Percentiles rank a stretch among this genome's conserved stretches.
Evolutionary conservation across 2,888 invertebrate species (phyloP).

Genomic region (Polyommatus iphigenia): DNA sequence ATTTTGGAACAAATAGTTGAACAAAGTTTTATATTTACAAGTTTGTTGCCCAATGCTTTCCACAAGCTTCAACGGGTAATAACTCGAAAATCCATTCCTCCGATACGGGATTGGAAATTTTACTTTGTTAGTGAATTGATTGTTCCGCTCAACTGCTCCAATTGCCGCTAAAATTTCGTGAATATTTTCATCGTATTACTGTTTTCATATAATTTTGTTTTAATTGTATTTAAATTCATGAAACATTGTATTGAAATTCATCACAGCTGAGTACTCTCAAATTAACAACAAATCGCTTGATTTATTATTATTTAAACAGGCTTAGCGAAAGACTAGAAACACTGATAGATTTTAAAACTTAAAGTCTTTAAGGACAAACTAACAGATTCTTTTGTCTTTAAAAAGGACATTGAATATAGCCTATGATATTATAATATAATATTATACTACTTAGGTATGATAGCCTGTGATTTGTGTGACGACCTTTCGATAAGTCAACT

Average conservation of each 20-base stretch:
- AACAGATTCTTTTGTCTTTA: too few species aligned
- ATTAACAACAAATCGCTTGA: neutral
- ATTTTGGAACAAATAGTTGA: neutral
- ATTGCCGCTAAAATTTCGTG: neutral
- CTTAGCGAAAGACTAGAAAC: too few species aligned
- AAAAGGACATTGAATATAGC: too few species aligned
- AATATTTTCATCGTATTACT: neutral
- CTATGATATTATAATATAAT: too few species aligned
- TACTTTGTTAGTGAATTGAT: conserved; percentile 29
- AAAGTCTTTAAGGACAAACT: too few species aligned
- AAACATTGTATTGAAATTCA: neutral
- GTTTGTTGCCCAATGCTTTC: conserved; percentile 4
- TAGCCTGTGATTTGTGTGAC: too few species aligned
- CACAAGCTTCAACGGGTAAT: neutral
- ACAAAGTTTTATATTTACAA: conserved; percentile 1
- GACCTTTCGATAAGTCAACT: too few species aligned
- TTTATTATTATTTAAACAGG: neutral
- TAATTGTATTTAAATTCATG: neutral
- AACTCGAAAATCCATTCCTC: conserved; percentile 17
- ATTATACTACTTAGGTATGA: too few species aligned
- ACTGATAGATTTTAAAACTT: too few species aligned
- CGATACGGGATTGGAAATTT: conserved; percentile 27
- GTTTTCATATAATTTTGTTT: conserved; percentile 6
- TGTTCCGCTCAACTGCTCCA: conserved; percentile 6
- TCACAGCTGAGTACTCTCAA: neutral